These are phyloP conservation scores for Pelvicachromis taeniatus DNA, from an alignment of 2,113 vertebrate species.

Conservation along the genomic window DNA sequence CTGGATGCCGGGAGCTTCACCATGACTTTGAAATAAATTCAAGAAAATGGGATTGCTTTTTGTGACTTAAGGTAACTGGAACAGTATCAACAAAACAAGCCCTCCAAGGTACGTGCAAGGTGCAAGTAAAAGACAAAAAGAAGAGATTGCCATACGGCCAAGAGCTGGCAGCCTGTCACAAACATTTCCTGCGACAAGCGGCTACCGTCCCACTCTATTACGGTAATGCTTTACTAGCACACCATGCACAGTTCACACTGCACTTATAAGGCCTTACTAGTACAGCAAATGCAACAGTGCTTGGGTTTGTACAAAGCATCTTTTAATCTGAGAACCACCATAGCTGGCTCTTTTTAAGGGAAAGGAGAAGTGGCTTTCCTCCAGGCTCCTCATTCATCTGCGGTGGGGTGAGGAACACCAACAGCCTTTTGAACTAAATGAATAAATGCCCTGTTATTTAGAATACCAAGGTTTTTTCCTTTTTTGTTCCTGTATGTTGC, in stretches of 20 bases:
- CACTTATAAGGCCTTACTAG: not conserved
- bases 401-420: not conserved
- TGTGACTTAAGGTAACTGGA: constrained; percentile 1
- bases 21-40: constrained; percentile 17
- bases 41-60: constrained; percentile 21
- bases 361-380: not conserved
- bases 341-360: not conserved
- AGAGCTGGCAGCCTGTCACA: not conserved
- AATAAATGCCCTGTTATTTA: not conserved
- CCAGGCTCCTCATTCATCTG: not conserved
- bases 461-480: not conserved
- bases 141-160: not conserved
- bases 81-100: not conserved
- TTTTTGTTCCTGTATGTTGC: not conserved
- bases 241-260: not conserved
- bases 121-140: constrained; percentile 5
- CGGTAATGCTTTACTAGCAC: not conserved
- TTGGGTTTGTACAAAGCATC: not conserved
- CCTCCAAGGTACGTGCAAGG: not conserved
- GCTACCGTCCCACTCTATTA: not conserved
- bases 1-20: not conserved
- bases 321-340: not conserved
- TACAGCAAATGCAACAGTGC: not conserved
- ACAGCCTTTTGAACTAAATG: not conserved
- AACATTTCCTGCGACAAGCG: constrained; percentile 4